These are phyloP conservation scores for Xestia ashworthii DNA, from an alignment of 2,888 invertebrate genomes.

Conservation along the genomic window DNA sequence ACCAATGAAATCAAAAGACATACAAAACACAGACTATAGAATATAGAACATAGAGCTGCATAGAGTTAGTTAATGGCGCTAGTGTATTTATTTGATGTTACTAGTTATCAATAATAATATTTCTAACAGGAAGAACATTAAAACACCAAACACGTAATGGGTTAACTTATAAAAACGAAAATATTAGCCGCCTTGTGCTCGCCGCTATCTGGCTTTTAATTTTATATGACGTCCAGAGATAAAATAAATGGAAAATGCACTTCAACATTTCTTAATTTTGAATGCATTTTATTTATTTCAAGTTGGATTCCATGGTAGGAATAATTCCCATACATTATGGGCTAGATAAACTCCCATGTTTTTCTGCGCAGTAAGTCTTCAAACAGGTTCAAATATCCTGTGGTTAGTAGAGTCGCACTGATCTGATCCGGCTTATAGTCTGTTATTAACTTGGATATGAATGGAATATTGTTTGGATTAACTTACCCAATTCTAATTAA, in stretches of 20 bases:
- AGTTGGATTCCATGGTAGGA: constrained; percentile 22
- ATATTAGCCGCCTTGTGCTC: constrained; percentile 55
- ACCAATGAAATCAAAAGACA: no score
- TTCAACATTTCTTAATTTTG: constrained; percentile 59
- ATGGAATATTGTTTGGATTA: constrained; percentile 53
- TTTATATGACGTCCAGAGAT: constrained; percentile 66
- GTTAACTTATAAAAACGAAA: constrained; percentile 60
- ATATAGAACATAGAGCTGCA: no score
- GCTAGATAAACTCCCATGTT: constrained; percentile 50
- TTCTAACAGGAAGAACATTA: no score
- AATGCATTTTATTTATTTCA: constrained; percentile 35
- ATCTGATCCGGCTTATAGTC: constrained; percentile 49
- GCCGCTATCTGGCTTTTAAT: constrained; percentile 67
- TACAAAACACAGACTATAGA: no score
- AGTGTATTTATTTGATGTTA: no score
- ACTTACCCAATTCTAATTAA: constrained; percentile 36
- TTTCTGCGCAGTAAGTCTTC: constrained; percentile 36
- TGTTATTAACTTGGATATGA: constrained; percentile 29
- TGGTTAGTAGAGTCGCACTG: constrained; percentile 25
- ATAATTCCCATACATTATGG: constrained; percentile 54
- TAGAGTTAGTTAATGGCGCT: no score
- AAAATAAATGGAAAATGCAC: constrained; percentile 59
- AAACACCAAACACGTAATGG: constrained; percentile 61
- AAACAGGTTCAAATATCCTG: constrained; percentile 55
- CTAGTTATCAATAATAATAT: no score